Base-by-base conservation (phyloP, 1,140 invertebrate species). In the Episyrphus balteatus region DNA sequence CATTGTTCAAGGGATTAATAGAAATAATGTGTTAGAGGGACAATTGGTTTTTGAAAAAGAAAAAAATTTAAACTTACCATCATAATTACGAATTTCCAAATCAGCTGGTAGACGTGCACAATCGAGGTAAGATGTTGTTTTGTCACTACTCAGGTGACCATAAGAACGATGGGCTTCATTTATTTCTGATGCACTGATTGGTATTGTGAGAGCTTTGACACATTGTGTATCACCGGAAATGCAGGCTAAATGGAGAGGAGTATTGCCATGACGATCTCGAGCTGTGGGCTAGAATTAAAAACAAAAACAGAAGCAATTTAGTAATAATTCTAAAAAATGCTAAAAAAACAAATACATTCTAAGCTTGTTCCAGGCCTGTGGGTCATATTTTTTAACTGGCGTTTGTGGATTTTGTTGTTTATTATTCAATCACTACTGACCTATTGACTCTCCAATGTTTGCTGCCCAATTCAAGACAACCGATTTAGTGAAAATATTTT, bases 1-100 rank as follows among this genome's bases (percentile, higher is more conserved):
- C 21, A 26, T 26, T 26, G 21, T 26, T 26, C 21, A 26, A 26
- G 21, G 21, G 8, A 5, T 5, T 5, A 26, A 26, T 26, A 26
- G 21, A 26, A 26, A 26, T 26, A 5, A n/a, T n/a, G n/a, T n/a
- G n/a, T n/a, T n/a, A n/a, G n/a, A n/a, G n/a, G n/a, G n/a, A n/a
- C n/a, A n/a, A n/a, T n/a, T n/a, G n/a, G n/a, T n/a, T n/a, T n/a
- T n/a, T n/a, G n/a, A n/a, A n/a, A n/a, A 40, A 44, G 40, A 50
- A 48, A 50, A 33, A 40, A 36, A 15, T 32, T 18, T 30, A 15
- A 13, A 75, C 76, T 78, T 64, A 88, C 86, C 87, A 68, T 81
- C 77, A 68, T 86, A 87, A 64, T 90, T 90, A 60, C 77, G 77
- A 56, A 84, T 76, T 55, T 89, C 80, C 26, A 88, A 67, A 54